phyloP scores from a whole-genome alignment of 1,140 invertebrate genomes.

The Zophobas atratus region DNA sequence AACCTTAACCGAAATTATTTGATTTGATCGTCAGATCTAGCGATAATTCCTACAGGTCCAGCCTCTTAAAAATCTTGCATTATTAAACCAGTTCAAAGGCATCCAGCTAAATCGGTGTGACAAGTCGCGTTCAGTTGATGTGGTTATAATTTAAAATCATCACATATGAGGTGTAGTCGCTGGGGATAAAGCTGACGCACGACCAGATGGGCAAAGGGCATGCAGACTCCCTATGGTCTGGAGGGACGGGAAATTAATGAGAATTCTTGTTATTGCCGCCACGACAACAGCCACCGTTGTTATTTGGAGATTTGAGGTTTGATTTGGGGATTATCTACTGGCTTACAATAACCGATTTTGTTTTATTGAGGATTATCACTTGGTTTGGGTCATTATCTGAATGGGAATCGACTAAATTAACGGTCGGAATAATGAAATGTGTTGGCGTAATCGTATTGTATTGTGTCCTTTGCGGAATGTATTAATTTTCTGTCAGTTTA shows the following conservation, averaged over 20 bases:
- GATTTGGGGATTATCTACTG: constrained; percentile 51
- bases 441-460: neutral
- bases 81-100: constrained; percentile 40
- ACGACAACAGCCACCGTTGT: constrained; percentile 49
- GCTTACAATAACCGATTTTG: constrained; percentile 41
- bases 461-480: too few relatives aligned
- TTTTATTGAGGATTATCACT: constrained; percentile 43
- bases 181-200: constrained; percentile 38
- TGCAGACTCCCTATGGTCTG: constrained; percentile 24
- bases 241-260: constrained; percentile 54
- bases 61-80: constrained; percentile 10
- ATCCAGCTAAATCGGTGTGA: constrained; percentile 15
- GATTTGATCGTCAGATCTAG: constrained; percentile 29
- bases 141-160: constrained; percentile 56
- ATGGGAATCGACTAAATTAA: constrained; percentile 7
- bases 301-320: constrained; percentile 54
- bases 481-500: too few relatives aligned
- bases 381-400: constrained; percentile 12
- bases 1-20: constrained; percentile 26
- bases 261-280: constrained; percentile 55
- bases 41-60: neutral
- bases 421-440: constrained; percentile 6
- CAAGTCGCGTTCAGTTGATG: constrained; percentile 38
- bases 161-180: constrained; percentile 43
- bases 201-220: constrained; percentile 52